A percentile compares a stretch with the other conserved stretches of the same genome.
These are phyloP conservation scores for Pseudomyrmex pallidus DNA, from an alignment of 1,140 invertebrate species.

Conservation along the genomic window DNA sequence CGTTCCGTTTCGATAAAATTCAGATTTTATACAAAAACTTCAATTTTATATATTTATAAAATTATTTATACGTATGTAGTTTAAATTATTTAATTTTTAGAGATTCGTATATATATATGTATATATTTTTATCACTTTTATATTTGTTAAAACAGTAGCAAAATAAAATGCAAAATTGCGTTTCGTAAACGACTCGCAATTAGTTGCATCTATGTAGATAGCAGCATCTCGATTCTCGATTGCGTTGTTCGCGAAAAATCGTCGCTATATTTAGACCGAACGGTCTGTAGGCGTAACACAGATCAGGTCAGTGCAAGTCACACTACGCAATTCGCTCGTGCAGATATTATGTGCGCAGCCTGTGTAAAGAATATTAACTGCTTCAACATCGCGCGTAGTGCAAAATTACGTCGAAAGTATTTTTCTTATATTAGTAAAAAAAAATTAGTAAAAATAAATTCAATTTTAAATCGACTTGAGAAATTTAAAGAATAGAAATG, in stretches of 20 bases:
- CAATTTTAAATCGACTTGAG: not conserved
- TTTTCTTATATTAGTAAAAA: no score
- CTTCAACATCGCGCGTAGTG: not conserved
- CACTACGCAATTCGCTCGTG: constrained; percentile 1
- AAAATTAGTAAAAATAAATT: no score
- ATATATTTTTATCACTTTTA: no score
- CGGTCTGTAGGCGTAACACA: constrained; percentile 45
- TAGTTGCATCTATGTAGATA: not conserved
- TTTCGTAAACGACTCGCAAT: not conserved
- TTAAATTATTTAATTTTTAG: not conserved
- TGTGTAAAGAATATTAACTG: constrained; percentile 6
- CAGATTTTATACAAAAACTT: not conserved
- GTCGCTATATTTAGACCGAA: constrained; percentile 52
- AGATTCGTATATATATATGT: no score
- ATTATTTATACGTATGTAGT: no score
- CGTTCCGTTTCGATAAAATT: not conserved
- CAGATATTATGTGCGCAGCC: constrained; percentile 19
- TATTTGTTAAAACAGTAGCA: not conserved
- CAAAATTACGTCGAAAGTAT: not conserved
- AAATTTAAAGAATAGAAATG: no score
- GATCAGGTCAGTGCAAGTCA: constrained; percentile 36
- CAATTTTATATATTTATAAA: not conserved
- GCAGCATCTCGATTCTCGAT: constrained; percentile 22
- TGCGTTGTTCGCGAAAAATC: constrained; percentile 49
- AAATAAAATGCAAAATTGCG: not conserved